Base-by-base conservation (phyloP, 2,797 vertebrate species). In the Natrix natrix region DNA sequence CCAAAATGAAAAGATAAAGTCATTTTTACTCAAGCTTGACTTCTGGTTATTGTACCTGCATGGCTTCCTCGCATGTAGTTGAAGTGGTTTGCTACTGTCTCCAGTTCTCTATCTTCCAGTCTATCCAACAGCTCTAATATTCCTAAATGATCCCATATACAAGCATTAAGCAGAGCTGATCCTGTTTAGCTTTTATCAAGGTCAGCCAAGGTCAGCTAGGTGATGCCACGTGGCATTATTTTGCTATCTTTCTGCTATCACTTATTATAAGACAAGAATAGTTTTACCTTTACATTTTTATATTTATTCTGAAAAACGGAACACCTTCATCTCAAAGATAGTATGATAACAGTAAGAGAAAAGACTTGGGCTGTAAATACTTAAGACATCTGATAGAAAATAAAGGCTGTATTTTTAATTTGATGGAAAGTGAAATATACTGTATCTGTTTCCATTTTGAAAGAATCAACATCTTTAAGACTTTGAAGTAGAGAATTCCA, bases 261-360 rank as follows among this genome's bases (percentile, higher is more conserved):
- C 1, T 89, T 86, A 52, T 32, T 61, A 52, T 22, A 28, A 55
- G 5, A 48, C 56, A 57, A 59, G 20, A 87, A 74, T 0, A 0
- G 0, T 78, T 94, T 93, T 92, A 63, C 37, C 86, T 94, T 94
- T 83, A 83, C 91, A 43, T 8, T 93, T 37, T 17, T 74, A 89
- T 56, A 74, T 0, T 86, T 89, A 52, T 66, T 92, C 89, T 57
- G 54, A 14, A 48, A 94, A 94, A 90, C 22, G 87, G 56, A 94
- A 55, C 63, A 2, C 28, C 10, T 90, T 26, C 0, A 88, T 37
- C 90, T 60, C 61, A 94, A 91, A 90, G 22, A 32, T 12, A 83
- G 74, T 11, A 54, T 90, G 86, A 78, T 78, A 83, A 4, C 83
- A 90, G 61, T 94, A 92, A 92, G 78, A 91, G 74, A 91, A 91